These are phyloP conservation scores for Athene noctua DNA, from an alignment of 2,113 vertebrate species.

Conservation along the genomic window DNA sequence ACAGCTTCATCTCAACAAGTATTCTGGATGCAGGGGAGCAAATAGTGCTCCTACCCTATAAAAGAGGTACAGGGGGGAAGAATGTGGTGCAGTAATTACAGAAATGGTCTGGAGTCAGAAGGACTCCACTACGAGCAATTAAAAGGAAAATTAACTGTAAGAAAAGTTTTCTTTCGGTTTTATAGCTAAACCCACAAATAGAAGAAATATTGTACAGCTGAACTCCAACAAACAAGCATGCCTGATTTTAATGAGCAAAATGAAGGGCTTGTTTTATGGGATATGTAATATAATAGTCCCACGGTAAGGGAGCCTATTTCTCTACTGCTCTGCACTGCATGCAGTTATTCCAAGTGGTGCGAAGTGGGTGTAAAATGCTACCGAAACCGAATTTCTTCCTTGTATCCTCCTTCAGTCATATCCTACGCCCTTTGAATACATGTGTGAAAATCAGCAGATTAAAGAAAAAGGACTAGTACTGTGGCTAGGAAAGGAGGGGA, in stretches of 20 bases:
- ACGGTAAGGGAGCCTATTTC: constrained; percentile 13
- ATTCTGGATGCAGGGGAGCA: neutral
- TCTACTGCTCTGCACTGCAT: neutral
- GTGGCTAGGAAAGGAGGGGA: neutral
- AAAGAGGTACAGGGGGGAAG: constrained; percentile 24
- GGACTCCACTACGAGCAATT: constrained; percentile 8
- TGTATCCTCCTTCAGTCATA: neutral
- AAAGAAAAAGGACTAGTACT: neutral
- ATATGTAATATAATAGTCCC: constrained; percentile 42
- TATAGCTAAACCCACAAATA: constrained; percentile 57
- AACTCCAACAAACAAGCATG: constrained; percentile 47
- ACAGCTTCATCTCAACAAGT: neutral
- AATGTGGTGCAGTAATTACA: constrained; percentile 19
- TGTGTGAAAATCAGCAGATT: neutral
- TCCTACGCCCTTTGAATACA: neutral
- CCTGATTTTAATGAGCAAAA: constrained; percentile 53
- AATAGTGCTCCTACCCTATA: neutral
- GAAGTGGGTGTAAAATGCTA: neutral
- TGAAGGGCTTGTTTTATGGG: constrained; percentile 38
- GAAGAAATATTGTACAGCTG: constrained; percentile 36
- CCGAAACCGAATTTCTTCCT: neutral
- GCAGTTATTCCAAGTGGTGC: neutral
- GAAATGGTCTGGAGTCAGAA: constrained; percentile 38
- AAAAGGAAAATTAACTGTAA: constrained; percentile 34
- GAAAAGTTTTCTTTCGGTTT: constrained; percentile 28